These are phyloP conservation scores for Agriotes lineatus DNA, from an alignment of 2,888 invertebrate species.

Conservation along the genomic window DNA sequence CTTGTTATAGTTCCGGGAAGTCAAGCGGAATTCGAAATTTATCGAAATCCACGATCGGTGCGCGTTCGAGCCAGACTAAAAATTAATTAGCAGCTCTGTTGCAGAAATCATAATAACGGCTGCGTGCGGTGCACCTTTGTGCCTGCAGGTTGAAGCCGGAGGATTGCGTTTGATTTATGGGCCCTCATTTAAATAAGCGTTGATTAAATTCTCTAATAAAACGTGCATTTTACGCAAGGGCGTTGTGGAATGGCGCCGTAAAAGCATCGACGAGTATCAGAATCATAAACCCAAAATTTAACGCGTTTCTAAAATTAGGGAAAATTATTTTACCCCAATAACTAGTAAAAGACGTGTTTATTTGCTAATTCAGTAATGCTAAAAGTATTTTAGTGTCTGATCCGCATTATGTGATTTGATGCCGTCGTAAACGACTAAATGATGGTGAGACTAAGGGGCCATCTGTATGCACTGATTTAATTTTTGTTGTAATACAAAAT, in stretches of 20 bases:
- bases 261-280: conserved; percentile 6
- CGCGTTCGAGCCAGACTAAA: conserved; percentile 17
- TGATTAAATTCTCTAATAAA: conserved; percentile 38
- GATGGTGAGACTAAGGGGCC: too few species aligned
- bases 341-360: too few species aligned
- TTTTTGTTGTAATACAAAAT: too few species aligned
- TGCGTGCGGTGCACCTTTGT: conserved; percentile 13
- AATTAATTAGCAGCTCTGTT: too few species aligned
- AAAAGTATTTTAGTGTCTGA: too few species aligned
- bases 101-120: conserved; percentile 14
- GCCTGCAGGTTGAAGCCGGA: conserved; percentile 16
- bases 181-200: conserved; percentile 31
- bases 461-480: too few species aligned
- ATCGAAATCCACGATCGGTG: conserved; percentile 14
- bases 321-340: too few species aligned
- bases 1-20: conserved; percentile 30
- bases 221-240: conserved; percentile 24
- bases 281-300: neutral
- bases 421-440: too few species aligned
- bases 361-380: too few species aligned
- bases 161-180: conserved; percentile 29
- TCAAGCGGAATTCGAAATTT: conserved; percentile 35
- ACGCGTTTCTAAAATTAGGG: too few species aligned
- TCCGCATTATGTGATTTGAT: too few species aligned
- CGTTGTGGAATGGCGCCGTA: conserved; percentile 17